These are phyloP conservation scores for Zeugodacus cucurbitae DNA, from an alignment of 1,140 invertebrate species.

Conservation along the genomic window DNA sequence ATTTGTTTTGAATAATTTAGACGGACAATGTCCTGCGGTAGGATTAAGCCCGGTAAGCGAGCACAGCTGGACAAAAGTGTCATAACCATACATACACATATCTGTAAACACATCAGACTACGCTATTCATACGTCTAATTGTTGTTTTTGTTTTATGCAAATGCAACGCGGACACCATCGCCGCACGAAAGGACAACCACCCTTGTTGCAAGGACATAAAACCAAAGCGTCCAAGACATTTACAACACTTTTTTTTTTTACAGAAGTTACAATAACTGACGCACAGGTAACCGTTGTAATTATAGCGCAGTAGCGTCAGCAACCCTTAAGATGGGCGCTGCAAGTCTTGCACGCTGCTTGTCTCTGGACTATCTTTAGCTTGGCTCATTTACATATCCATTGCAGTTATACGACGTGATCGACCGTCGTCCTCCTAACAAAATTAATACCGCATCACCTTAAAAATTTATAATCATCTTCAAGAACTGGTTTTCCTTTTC, in stretches of 20 bases:
- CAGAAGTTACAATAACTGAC: background rate
- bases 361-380: background rate
- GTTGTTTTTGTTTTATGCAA: background rate
- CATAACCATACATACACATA: background rate
- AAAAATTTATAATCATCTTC: background rate
- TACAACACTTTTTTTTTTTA: background rate
- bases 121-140: too few relatives aligned
- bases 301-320: background rate
- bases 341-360: background rate
- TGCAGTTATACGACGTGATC: background rate
- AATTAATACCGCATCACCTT: background rate
- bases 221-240: background rate
- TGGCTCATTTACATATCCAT: background rate
- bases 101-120: too few relatives aligned
- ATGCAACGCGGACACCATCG: background rate
- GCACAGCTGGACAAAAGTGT: slow-evolving; percentile 22
- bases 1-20: slow-evolving; percentile 5
- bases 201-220: background rate
- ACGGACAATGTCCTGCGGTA: background rate
- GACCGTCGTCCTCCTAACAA: background rate
- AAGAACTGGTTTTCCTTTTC: background rate
- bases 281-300: background rate
- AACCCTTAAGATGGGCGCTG: background rate
- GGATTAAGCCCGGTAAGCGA: background rate
- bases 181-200: background rate